A percentile compares a stretch with the other conserved stretches of the same genome.
Evolutionary conservation across 2,797 vertebrate genomes (phyloP).

Genomic region (Heliangelus exortis): DNA sequence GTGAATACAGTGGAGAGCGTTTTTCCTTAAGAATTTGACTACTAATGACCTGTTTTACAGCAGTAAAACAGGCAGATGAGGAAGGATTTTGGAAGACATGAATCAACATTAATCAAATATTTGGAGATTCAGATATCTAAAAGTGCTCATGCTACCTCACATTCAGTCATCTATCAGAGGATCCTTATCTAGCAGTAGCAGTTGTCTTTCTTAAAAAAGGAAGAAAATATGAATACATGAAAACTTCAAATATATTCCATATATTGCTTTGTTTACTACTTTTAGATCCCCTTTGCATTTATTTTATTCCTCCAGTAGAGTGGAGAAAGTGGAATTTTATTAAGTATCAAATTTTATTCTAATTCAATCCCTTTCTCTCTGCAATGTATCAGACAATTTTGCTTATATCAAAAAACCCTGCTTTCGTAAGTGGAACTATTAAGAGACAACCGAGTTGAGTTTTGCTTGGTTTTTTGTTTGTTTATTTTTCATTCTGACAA

Average conservation of each 20-base stretch:
- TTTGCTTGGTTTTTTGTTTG: neutral
- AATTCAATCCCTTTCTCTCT: neutral
- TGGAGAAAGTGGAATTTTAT: neutral
- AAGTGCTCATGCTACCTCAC: neutral
- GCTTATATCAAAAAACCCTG: rapidly evolving
- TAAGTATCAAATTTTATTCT: neutral
- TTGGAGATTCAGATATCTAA: neutral
- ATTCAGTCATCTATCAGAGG: neutral
- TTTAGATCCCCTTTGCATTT: neutral
- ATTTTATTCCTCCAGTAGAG: neutral
- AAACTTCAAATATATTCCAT: neutral
- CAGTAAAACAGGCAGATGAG: neutral
- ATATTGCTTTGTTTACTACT: neutral
- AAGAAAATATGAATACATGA: neutral
- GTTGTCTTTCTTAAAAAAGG: neutral
- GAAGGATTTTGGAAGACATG: neutral
- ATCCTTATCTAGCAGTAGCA: neutral
- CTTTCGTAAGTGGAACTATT: rapidly evolving
- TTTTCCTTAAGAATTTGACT: neutral
- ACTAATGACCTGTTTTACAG: neutral
- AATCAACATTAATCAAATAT: neutral
- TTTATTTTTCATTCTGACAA: neutral
- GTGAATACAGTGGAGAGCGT: rapidly evolving
- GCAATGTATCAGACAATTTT: neutral
- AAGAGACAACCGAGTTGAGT: neutral